A percentile compares a stretch with the other conserved stretches of the same genome.
Evolutionary conservation across 2,888 invertebrate genomes (phyloP).

Genomic region (Synergus gifuensis): DNA sequence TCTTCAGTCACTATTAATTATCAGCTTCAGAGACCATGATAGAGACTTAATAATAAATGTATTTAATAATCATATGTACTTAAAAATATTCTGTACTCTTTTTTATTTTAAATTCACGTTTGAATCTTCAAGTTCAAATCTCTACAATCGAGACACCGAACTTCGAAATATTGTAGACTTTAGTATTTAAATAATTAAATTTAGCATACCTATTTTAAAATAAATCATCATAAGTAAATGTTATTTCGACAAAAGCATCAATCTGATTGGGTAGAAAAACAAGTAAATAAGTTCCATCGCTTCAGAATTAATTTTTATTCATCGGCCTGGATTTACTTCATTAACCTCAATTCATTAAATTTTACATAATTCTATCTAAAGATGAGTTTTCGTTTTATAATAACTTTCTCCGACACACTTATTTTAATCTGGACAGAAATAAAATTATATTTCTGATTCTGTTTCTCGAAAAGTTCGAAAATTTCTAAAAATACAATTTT

Average conservation of each 20-base stretch:
- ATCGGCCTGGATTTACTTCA: slow-evolving; percentile 15
- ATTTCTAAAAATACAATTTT: too few relatives aligned
- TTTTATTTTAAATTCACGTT: not conserved
- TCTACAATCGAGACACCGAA: not conserved
- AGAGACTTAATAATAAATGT: too few relatives aligned
- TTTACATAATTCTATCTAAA: slow-evolving; percentile 30
- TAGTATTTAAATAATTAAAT: too few relatives aligned
- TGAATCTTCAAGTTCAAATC: not conserved
- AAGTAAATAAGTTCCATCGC: not conserved
- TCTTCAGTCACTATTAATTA: not conserved
- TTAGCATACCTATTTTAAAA: too few relatives aligned
- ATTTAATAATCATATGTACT: too few relatives aligned
- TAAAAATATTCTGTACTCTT: not conserved
- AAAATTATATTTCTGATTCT: not conserved
- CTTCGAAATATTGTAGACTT: too few relatives aligned
- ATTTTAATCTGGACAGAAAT: not conserved
- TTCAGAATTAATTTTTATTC: slow-evolving; percentile 10
- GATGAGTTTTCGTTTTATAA: slow-evolving; percentile 26
- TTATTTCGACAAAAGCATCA: not conserved
- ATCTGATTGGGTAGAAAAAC: not conserved
- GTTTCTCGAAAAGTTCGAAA: too few relatives aligned
- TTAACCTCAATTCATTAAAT: slow-evolving; percentile 34
- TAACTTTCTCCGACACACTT: slow-evolving; percentile 27
- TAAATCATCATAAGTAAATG: too few relatives aligned
- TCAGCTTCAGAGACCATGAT: not conserved